Base-by-base conservation (phyloP, 2,797 vertebrate genomes). In the Gobio occitaniae region DNA sequence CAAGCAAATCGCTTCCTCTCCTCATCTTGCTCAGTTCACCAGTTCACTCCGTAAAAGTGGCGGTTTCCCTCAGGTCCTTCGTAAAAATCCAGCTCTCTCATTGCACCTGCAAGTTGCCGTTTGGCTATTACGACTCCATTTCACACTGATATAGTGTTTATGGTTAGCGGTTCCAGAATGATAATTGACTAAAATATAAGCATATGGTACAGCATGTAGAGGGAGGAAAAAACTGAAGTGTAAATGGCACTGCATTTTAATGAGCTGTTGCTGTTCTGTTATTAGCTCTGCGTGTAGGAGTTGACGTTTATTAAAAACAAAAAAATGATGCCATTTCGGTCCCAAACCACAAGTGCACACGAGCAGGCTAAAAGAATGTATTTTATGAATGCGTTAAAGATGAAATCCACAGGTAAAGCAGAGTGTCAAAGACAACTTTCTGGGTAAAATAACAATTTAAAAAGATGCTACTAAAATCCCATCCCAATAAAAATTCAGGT, bases 251-350 rank as follows among this genome's bases (percentile, higher is more conserved):
- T 1, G 65, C 72, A 72, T 88, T 87, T 78, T 78, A 82, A 86
- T 85, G 82, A 89, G 76, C 70, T 83, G 82, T 70, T 61, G 70
- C 59, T 41, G 38, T 70, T 80, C 88, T 70, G 83, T 81, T 89
- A 83, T 83, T 81, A 89, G 80, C 65, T 66, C 48, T 4, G 32
- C 17, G 66, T 82, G 85, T 81, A 50, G 76, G 85, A 86, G 77
- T 83, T 83, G 86, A 81, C 61, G 54, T 52, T 88, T 84, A 78
- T 17, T 61, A 84, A 83, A 80, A 52, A 68, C 17, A 66, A n/a
- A 17, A 32, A 78, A 54, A 50, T 50, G 3, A 59, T 54, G 17
- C 47, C 61, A 80, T 86, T 85, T 86, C 56, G 85, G n/a, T 80
- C 61, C 50, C 68, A 83, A 74, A 61, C 48, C 74, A 78, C 48